Evolutionary conservation across 2,797 vertebrate genomes (phyloP).

Genomic region (Taeniopygia guttata): DNA sequence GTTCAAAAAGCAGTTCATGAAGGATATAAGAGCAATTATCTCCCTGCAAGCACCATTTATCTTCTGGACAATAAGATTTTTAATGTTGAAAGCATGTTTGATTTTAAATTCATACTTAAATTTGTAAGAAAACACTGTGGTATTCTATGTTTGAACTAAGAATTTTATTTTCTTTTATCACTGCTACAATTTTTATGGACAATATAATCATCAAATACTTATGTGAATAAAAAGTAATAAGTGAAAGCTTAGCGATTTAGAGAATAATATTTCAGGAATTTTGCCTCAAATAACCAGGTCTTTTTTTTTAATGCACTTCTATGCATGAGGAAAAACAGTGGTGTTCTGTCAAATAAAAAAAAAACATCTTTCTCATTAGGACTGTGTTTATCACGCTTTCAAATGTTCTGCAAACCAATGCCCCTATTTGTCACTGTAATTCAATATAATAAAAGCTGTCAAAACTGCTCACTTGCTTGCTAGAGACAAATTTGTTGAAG

Average conservation of each 20-base stretch:
- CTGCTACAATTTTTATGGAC: neutral
- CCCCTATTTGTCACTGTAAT: conserved; percentile 67
- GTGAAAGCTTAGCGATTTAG: conserved; percentile 52
- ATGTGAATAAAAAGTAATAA: conserved; percentile 58
- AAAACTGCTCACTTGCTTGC: conserved; percentile 38
- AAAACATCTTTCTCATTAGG: conserved; percentile 53
- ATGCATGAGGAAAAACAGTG: neutral
- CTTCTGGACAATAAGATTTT: neutral
- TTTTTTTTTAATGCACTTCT: neutral
- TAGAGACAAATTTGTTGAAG: conserved; percentile 23
- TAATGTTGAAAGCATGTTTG: neutral
- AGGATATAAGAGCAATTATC: neutral
- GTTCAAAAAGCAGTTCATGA: neutral
- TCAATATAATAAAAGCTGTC: conserved; percentile 68
- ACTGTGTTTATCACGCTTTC: conserved; percentile 62
- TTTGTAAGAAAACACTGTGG: neutral
- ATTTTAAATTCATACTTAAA: neutral
- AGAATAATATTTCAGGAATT: conserved; percentile 56
- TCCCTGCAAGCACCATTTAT: neutral
- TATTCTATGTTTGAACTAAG: neutral
- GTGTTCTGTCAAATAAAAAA: conserved; percentile 50
- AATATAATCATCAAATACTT: conserved; percentile 34
- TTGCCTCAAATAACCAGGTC: conserved; percentile 50
- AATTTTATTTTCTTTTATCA: conserved; percentile 8
- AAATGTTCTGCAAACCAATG: conserved; percentile 56